Evolutionary conservation across 2,113 vertebrate genomes (phyloP), one percentile per base, ranked within the genome.

Genomic region (Xyliphius kryptos): DNA sequence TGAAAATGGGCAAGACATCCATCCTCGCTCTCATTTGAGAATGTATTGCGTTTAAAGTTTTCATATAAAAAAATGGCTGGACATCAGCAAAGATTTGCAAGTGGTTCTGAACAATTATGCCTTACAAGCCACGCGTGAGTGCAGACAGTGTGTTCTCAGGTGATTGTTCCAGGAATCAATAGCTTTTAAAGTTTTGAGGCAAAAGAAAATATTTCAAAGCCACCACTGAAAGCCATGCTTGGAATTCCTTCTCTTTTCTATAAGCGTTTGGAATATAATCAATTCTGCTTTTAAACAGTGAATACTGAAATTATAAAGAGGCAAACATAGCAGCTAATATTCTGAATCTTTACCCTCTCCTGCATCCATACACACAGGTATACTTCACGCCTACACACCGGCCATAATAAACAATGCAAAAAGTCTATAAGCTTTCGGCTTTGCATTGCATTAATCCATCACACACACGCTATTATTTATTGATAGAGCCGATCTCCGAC

Each of bases 141-240:
- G n/a, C n/a, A n/a, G n/a, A n/a, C 63, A 1, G 9, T 15, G 19
- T 49, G 36, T 57, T 16, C 54, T 41, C 19, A 6, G 11, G 47
- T 26, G 63, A 43, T 51, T 58, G 37, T 22, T 37, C 9, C 1
- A 20, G 37, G 51, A 63, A 69, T 69, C 60, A 57, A 69, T 63
- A 58, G 54, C 67, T 58, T 58, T 63, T 58, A 58, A 69, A 69
- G 53, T 32, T 44, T 46, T 21, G 46, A 44, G 47, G 43, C 15
- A 36, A 63, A 69, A 22, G 3, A 57, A 52, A 38, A 56, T 63
- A 57, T 57, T 37, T 58, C 9, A 69, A 58, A 63, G 55, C n/a
- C 9, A 3, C 9, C 9, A 5, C 32, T 13, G 1, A 3, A 5
- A 21, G 19, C 12, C 5, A 5, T 5, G 3, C 19, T 56, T 13